Conservation (phyloP, 1,140 invertebrate species). For the Chelonus insularis region DNA sequence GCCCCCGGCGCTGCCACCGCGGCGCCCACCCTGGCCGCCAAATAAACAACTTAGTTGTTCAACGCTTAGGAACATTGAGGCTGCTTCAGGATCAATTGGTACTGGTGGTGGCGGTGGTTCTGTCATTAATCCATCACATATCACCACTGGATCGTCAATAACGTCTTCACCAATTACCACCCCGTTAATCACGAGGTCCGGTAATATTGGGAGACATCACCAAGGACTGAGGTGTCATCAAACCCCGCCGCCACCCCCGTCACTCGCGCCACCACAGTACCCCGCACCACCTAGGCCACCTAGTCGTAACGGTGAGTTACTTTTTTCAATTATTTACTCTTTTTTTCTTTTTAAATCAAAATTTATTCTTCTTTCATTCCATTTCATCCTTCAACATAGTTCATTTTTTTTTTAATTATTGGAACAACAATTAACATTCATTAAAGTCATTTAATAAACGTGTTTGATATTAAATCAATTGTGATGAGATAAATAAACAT, state of each 20-base stretch:
- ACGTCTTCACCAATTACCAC: not conserved
- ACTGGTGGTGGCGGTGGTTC: constrained; percentile 29
- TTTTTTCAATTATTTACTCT: too few species aligned
- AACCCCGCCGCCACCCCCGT: constrained; percentile 39
- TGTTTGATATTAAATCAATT: too few species aligned
- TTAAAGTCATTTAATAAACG: too few species aligned
- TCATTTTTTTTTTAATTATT: too few species aligned
- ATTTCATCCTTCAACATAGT: not conserved
- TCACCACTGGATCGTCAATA: not conserved
- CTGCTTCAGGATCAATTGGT: constrained; percentile 20
- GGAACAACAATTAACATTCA: too few species aligned
- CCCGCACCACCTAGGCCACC: constrained; percentile 58
- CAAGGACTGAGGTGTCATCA: constrained; percentile 24
- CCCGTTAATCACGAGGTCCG: not conserved
- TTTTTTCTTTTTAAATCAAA: constrained; percentile 8
- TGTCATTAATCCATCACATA: not conserved
- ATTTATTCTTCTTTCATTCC: not conserved
- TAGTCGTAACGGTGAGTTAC: constrained; percentile 57
- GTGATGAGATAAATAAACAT: too few species aligned
- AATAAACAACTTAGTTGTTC: constrained; percentile 43
- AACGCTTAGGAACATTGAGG: constrained; percentile 39
- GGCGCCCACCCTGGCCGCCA: constrained; percentile 57
- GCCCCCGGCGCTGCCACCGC: constrained; percentile 60
- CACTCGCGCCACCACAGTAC: constrained; percentile 55
- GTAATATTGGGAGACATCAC: constrained; percentile 5